Percentiles rank a stretch among this genome's conserved stretches.
These are phyloP conservation scores for Pteropus rufus DNA, from an alignment of 2,797 vertebrate genomes.

Conservation along the genomic window DNA sequence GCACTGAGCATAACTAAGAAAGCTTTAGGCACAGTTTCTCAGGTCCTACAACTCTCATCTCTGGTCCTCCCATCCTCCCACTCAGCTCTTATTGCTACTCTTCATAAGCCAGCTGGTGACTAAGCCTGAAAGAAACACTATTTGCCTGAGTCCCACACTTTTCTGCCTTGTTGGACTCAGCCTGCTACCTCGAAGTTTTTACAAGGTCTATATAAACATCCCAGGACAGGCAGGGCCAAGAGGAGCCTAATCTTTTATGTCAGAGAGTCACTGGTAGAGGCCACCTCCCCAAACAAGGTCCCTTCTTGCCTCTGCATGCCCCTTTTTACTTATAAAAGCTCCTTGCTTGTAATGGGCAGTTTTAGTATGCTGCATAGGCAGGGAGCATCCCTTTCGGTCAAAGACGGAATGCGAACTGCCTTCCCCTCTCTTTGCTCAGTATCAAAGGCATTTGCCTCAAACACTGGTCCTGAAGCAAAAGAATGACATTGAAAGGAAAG, in stretches of 20 bases:
- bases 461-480: conserved; percentile 9
- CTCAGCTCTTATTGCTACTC: not conserved
- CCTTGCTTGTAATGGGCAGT: not conserved
- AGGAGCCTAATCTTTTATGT: not conserved
- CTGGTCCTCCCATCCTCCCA: not conserved
- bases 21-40: not conserved
- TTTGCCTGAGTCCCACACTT: not conserved
- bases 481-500: not conserved
- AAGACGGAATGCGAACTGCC: not conserved
- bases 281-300: not conserved
- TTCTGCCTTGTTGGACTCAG: not conserved
- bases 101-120: not conserved
- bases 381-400: not conserved
- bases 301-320: not conserved
- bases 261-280: not conserved
- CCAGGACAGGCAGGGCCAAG: not conserved
- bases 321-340: not conserved
- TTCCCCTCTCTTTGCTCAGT: not conserved
- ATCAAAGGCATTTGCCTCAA: not conserved
- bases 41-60: not conserved
- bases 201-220: not conserved
- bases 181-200: conserved; percentile 8
- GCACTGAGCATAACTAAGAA: not conserved
- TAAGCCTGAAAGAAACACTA: not conserved
- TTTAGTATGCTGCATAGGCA: not conserved